A percentile compares a stretch with the other conserved stretches of the same genome.
These are phyloP conservation scores for Acipenser transmontanus DNA, from an alignment of 2,797 vertebrate species.

Conservation along the genomic window DNA sequence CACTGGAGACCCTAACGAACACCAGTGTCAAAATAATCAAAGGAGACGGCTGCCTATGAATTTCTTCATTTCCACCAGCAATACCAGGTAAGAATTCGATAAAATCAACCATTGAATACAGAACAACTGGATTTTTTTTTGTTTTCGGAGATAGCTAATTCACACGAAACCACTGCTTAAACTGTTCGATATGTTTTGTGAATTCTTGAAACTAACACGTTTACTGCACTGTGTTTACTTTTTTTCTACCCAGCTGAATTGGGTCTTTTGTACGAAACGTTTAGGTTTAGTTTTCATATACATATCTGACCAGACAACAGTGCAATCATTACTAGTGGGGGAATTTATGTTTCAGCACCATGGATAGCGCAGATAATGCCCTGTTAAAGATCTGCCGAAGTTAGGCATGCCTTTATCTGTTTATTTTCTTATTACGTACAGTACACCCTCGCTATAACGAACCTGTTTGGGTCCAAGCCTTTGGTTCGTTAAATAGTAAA, in stretches of 20 bases:
- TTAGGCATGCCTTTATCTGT: background rate
- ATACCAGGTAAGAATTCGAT: constrained; percentile 39
- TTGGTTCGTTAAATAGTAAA: too few relatives aligned
- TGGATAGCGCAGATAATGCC: constrained; percentile 3
- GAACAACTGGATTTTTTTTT: background rate
- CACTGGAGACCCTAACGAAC: constrained; percentile 33
- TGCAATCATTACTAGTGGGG: background rate
- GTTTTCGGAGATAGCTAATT: background rate
- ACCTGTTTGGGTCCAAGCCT: background rate
- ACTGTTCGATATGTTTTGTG: too few relatives aligned
- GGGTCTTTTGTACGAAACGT: too few relatives aligned
- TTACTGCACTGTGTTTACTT: too few relatives aligned
- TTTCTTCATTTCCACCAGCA: constrained; percentile 24
- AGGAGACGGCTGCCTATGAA: constrained; percentile 4
- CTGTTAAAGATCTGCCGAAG: background rate
- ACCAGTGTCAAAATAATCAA: background rate
- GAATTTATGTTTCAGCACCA: constrained; percentile 44
- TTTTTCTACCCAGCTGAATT: too few relatives aligned
- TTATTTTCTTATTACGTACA: background rate
- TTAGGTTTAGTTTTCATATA: background rate
- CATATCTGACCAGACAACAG: background rate
- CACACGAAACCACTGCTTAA: too few relatives aligned
- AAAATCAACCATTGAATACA: background rate
- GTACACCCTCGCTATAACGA: background rate
- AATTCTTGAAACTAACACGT: too few relatives aligned